Percentiles rank a stretch among this genome's conserved stretches.
phyloP scores from a whole-genome alignment of 2,888 invertebrate genomes.

The Hypsopygia costalis region DNA sequence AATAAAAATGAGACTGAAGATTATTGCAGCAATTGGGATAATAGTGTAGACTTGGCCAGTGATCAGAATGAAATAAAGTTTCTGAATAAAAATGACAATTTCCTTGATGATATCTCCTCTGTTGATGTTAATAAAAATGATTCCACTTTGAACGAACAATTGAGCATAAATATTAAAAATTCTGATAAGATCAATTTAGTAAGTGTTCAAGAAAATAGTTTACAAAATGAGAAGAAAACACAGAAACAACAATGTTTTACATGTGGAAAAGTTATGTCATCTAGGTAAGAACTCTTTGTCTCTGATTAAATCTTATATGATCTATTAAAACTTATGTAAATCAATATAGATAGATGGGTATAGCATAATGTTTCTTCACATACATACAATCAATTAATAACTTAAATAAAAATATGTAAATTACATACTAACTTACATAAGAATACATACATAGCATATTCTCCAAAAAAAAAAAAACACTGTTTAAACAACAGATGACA shows the following conservation, averaged over 20 bases:
- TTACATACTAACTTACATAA: too few species aligned
- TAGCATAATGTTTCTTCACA: too few species aligned
- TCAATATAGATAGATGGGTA: too few species aligned
- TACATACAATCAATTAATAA: too few species aligned
- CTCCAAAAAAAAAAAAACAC: too few species aligned
- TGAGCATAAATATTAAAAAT: background rate
- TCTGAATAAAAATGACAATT: background rate
- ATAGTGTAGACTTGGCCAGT: background rate
- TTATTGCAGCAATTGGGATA: constrained; percentile 12
- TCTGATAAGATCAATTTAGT: background rate
- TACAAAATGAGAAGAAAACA: constrained; percentile 22
- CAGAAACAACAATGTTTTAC: constrained; percentile 64
- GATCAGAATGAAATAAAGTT: background rate
- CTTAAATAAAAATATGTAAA: too few species aligned
- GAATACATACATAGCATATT: too few species aligned
- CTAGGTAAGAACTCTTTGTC: constrained; percentile 47
- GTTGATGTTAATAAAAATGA: background rate
- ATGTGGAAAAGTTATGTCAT: constrained; percentile 77
- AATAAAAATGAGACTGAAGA: constrained; percentile 29
- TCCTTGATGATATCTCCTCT: background rate
- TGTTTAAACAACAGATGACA: too few species aligned
- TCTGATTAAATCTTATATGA: too few species aligned
- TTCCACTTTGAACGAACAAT: background rate
- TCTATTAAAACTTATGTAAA: too few species aligned
- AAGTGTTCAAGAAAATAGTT: background rate